These are phyloP conservation scores for Plodia interpunctella DNA, from an alignment of 1,140 invertebrate genomes.

Conservation along the genomic window DNA sequence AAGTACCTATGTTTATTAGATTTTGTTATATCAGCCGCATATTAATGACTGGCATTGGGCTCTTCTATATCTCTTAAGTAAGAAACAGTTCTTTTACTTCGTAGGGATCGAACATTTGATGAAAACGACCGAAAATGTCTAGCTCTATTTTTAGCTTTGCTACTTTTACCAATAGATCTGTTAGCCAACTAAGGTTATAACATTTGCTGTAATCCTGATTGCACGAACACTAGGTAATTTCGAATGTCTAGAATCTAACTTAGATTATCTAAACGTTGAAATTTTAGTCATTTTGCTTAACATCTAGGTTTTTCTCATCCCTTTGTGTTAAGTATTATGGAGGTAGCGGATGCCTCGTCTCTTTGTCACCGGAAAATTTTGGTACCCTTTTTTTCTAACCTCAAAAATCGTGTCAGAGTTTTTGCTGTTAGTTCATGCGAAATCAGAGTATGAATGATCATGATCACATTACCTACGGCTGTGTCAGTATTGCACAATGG, in stretches of 20 bases:
- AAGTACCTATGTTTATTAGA: no score
- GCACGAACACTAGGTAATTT: background rate
- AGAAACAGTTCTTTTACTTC: no score
- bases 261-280: background rate
- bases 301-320: no score
- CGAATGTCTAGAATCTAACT: no score
- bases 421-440: background rate
- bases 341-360: no score
- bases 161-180: background rate
- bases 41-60: no score
- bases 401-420: background rate
- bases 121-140: no score
- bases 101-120: no score
- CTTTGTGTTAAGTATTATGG: no score
- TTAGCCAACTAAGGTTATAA: constrained; percentile 2
- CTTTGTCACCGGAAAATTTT: no score
- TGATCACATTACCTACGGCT: background rate
- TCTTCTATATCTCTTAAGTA: no score
- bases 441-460: background rate
- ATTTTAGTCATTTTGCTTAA: background rate
- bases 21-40: no score
- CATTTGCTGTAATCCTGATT: constrained; percentile 5
- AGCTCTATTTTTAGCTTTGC: background rate
- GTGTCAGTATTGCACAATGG: background rate
- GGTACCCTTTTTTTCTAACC: background rate